Evolutionary conservation across 2,888 invertebrate species (phyloP), one percentile per base, ranked within the genome.

Genomic region (Megaustenia siamemsis): DNA sequence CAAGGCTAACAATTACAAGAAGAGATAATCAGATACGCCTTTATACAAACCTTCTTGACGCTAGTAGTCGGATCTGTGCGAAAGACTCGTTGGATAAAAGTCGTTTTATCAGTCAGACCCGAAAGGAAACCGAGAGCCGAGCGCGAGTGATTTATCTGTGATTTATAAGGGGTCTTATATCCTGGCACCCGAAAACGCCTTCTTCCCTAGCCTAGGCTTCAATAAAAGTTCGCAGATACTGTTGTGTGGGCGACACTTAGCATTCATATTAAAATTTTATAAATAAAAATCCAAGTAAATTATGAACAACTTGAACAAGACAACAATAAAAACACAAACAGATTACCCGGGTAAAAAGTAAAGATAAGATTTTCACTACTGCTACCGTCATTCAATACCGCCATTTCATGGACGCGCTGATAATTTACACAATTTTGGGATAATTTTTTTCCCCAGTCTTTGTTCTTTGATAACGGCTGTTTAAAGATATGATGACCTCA

Each of bases 141-240:
- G 53, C 80, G 69, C 0, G 69, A 68, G 80, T 45, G 69, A 80
- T 80, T 63, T 80, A 68, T 80, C 80, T 53, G 35, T 69, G 68
- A 80, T 80, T 80, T 80, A 80, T 80, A 45, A 49, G 21, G n/a
- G 49, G 32, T 45, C 24, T 53, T 66, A 53, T 80, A 49, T 69
- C 80, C 53, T 35, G 80, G 45, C 49, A 45, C 53, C 18, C n/a
- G 60, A 12, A 15, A 21, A n/a, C 0, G 66, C 78, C 63, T 3
- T 28, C 10, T 10, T n/a, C 63, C 24, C 24, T 24, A 32, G 21
- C 38, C 24, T 49, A 80, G 49, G 38, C 49, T 53, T 38, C 38
- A 69, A 69, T 69, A 69, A 80, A 69, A 35, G 28, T 18, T 49
- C 21, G 38, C 45, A 21, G 38, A 28, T 28, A 28, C 24, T 60